A percentile compares a stretch with the other conserved stretches of the same genome.
Conservation (phyloP, 1,140 invertebrate species). For the Capitella teleta region DNA sequence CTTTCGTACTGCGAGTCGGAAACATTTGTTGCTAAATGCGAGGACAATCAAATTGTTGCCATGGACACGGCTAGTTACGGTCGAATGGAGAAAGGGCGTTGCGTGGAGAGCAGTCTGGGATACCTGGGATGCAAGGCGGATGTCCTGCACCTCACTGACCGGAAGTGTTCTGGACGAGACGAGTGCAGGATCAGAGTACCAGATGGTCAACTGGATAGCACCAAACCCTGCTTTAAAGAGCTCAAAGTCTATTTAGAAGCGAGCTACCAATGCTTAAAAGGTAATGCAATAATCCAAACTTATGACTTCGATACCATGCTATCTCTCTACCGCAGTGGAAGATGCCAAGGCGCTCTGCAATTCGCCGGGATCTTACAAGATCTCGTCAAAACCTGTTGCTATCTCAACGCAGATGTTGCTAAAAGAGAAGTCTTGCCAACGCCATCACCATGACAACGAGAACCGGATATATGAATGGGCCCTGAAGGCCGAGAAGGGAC, state of each 20-base stretch:
- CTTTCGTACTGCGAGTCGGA: conserved; percentile 6
- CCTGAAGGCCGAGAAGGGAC: no score
- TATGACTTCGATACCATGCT: no score
- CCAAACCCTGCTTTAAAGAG: conserved; percentile 2
- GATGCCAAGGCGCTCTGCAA: no score
- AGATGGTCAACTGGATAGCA: conserved; percentile 1
- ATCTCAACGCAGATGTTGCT: no score
- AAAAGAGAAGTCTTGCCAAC: no score
- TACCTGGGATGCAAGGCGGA: background rate
- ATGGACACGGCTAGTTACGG: background rate
- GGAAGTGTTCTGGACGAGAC: conserved; percentile 3
- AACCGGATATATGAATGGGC: no score
- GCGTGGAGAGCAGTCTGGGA: conserved; percentile 1
- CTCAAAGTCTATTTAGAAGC: conserved; percentile 6
- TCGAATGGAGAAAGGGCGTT: background rate
- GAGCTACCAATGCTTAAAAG: conserved; percentile 3
- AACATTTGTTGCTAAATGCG: background rate
- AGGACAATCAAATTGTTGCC: background rate
- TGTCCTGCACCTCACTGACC: background rate
- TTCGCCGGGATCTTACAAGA: no score
- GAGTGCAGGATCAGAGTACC: conserved; percentile 1
- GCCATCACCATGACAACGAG: no score
- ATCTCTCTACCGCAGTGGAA: no score
- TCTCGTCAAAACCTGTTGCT: no score
- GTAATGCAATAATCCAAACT: no score